Percentiles rank a stretch among this genome's conserved stretches.
Conservation (phyloP, 2,888 invertebrate genomes). For the Cenopis cana region DNA sequence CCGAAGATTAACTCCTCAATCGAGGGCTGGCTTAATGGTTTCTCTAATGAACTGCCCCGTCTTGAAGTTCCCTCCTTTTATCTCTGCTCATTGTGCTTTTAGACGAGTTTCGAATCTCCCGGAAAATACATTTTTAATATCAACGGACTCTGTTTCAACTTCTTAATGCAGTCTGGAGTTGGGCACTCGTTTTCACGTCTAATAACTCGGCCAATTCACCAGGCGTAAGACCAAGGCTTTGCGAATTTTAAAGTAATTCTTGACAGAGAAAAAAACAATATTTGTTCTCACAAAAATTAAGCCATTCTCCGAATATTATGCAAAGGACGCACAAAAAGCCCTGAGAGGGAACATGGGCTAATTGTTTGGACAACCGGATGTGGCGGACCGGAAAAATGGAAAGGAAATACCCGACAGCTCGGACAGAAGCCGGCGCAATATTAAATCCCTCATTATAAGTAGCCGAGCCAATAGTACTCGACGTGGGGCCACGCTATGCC, state of each 20-base stretch:
- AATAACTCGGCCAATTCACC: conserved; percentile 41
- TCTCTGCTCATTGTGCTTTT: conserved; percentile 53
- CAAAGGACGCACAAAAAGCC: conserved; percentile 55
- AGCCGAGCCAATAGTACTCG: conserved; percentile 20
- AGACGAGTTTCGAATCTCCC: conserved; percentile 51
- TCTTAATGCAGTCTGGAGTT: conserved; percentile 43
- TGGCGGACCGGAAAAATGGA: conserved; percentile 62
- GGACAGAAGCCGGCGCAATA: conserved; percentile 57
- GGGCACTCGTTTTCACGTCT: conserved; percentile 41
- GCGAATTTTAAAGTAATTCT: conserved; percentile 37
- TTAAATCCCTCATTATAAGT: conserved; percentile 46
- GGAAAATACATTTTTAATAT: conserved; percentile 57
- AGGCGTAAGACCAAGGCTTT: conserved; percentile 44
- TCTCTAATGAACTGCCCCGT: conserved; percentile 64
- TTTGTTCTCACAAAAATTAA: conserved; percentile 62
- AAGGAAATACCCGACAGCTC: conserved; percentile 62
- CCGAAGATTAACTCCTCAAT: conserved; percentile 59
- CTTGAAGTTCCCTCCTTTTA: conserved; percentile 57
- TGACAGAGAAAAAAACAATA: conserved; percentile 51
- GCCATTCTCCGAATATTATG: conserved; percentile 60
- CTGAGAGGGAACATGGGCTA: conserved; percentile 56
- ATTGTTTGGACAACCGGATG: conserved; percentile 68
- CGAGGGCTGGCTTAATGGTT: conserved; percentile 60
- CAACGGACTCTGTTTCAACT: conserved; percentile 49
- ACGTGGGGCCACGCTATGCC: conserved; percentile 28